Evolutionary conservation across 1,140 invertebrate genomes (phyloP).

Genomic region (Apis dorsata): DNA sequence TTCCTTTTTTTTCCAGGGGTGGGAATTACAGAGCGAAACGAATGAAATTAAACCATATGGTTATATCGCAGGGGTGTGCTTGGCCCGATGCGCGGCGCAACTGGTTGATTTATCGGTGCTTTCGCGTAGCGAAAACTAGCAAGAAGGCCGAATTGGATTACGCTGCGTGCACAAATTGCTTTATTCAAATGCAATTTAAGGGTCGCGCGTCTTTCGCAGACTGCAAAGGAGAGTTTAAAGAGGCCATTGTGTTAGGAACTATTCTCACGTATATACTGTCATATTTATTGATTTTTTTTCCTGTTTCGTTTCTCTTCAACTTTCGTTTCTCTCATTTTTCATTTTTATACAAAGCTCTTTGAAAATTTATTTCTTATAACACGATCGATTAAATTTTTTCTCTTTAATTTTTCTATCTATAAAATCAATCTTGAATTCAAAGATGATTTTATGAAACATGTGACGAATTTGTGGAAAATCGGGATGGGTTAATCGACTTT

Average conservation of each 20-base stretch:
- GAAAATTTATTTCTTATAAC: too few species aligned
- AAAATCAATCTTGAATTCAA: background rate
- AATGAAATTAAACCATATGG: slow-evolving; percentile 73
- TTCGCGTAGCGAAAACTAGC: slow-evolving; percentile 76
- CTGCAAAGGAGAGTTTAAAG: slow-evolving; percentile 55
- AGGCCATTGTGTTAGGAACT: slow-evolving; percentile 10
- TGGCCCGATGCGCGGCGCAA: slow-evolving; percentile 71
- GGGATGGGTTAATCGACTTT: background rate
- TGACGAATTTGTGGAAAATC: background rate
- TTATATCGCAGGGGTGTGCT: slow-evolving; percentile 78
- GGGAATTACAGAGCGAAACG: slow-evolving; percentile 42
- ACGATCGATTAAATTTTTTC: background rate
- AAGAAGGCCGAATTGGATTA: slow-evolving; percentile 74
- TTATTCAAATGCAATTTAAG: slow-evolving; percentile 77
- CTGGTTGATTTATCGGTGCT: slow-evolving; percentile 80
- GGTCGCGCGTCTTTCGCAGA: slow-evolving; percentile 59
- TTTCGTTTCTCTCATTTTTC: background rate
- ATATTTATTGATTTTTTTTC: background rate
- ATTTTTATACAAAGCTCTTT: too few species aligned
- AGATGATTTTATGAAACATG: background rate
- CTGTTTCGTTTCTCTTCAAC: too few species aligned
- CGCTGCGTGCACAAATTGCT: slow-evolving; percentile 78
- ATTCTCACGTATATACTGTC: background rate
- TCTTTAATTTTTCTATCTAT: too few species aligned
- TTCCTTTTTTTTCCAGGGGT: slow-evolving; percentile 11